Evolutionary conservation across 2,888 invertebrate genomes (phyloP), one percentile per base, ranked within the genome.

Genomic region (Theodoxus fluviatilis): DNA sequence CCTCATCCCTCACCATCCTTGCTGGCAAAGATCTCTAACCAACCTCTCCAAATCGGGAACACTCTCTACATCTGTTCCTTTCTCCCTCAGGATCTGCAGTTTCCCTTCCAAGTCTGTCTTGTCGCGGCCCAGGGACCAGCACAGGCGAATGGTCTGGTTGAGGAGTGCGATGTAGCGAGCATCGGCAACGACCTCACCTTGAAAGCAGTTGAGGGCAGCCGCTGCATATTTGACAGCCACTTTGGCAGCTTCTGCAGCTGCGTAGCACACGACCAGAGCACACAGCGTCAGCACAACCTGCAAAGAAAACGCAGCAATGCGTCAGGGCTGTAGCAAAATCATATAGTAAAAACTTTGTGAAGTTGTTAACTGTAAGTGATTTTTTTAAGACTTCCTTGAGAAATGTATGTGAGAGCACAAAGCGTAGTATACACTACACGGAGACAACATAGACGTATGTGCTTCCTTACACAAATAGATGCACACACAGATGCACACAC

Each of bases 41-140:
- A n/a, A n/a, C n/a, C n/a, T n/a, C n/a, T 74, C 69, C 28, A 76
- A 67, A 33, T 76, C 76, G 0, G 49, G 64, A 1, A 68, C 64
- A 38, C 43, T 55, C 25, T 73, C 72, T 18, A 76, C 74, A 69
- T 67, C 49, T 52, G 73, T 40, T 28, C 74, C 72, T 43, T 65
- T 55, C 47, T 63, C 43, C 69, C 74, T 67, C 59, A 83, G 67
- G 37, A 71, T 77, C 35, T 79, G 70, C 25, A 83, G 70, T 68
- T 74, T 75, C 57, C 68, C 76, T 69, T 87, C 87, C 33, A 87
- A 73, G 18, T 81, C 80, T 22, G 75, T 75, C 69, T 86, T 87
- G 61, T 86, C 85, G 67, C 81, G 82, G 0, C 86, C 86, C 18
- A 85, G 75, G 37, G 80, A 79, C 86, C 86, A 86, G 66, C 83